phyloP scores from a whole-genome alignment of 2,888 invertebrate species.

The Euproctis similis region DNA sequence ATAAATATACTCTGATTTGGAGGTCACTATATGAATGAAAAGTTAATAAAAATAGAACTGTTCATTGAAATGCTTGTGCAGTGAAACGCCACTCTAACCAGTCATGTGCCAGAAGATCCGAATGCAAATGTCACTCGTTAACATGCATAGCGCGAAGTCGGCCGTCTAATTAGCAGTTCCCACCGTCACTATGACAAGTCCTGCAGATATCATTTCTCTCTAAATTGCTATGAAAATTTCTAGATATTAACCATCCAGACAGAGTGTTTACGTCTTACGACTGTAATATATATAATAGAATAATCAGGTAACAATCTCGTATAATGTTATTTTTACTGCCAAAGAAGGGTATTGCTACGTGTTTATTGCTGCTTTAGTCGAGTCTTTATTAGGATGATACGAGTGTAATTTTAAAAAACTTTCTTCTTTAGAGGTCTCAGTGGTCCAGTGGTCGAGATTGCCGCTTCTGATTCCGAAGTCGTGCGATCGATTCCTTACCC shows the following conservation, averaged over 20 bases:
- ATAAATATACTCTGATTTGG: no score
- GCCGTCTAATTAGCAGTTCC: slow-evolving; percentile 65
- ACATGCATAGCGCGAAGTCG: slow-evolving; percentile 69
- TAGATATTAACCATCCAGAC: slow-evolving; percentile 26
- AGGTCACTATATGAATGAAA: no score
- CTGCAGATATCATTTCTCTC: slow-evolving; percentile 48
- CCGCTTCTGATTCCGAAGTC: no score
- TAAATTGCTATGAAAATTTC: slow-evolving; percentile 40
- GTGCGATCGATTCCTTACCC: no score
- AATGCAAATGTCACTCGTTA: slow-evolving; percentile 73
- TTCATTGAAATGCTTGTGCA: neutral
- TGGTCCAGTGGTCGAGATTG: no score
- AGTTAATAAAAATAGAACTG: neutral
- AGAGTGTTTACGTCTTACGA: slow-evolving; percentile 15
- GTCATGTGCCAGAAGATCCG: slow-evolving; percentile 28
- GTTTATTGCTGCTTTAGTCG: no score
- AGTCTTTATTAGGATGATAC: no score
- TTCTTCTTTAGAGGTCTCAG: no score
- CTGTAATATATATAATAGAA: slow-evolving; percentile 8
- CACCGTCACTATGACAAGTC: slow-evolving; percentile 53
- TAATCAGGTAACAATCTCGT: no score
- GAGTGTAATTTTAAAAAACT: no score
- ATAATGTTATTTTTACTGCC: no score
- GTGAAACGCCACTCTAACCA: slow-evolving; percentile 19
- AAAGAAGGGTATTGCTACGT: no score